Conservation (phyloP, 2,888 invertebrate genomes). For the Plagiodera versicolora region DNA sequence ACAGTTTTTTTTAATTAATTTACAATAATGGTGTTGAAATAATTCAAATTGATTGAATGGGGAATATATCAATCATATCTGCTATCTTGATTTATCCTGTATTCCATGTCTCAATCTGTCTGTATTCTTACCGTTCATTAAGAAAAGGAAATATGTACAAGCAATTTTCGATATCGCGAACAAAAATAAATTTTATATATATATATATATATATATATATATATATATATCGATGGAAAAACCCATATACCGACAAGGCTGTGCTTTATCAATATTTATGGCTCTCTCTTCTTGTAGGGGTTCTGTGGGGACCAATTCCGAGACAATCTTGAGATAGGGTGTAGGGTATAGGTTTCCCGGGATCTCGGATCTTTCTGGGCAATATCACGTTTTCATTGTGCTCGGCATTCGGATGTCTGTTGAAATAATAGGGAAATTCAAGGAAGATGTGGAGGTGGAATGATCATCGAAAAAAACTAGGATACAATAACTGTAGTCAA, state of each 20-base stretch:
- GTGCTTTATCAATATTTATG: conserved; percentile 18
- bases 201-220: conserved; percentile 23
- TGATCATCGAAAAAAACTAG: neutral
- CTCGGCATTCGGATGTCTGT: neutral
- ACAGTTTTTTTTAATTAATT: too few relatives aligned
- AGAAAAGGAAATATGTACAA: conserved; percentile 4
- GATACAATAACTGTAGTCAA: neutral
- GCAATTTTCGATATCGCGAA: conserved; percentile 14
- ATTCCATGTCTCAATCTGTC: too few relatives aligned
- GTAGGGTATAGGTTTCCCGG: conserved; percentile 2
- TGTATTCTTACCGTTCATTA: too few relatives aligned
- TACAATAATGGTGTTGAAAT: too few relatives aligned
- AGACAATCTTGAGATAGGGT: conserved; percentile 20
- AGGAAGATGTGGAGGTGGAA: neutral
- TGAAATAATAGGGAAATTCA: neutral
- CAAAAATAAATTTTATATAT: conserved; percentile 22
- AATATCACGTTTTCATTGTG: neutral
- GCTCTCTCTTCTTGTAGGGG: conserved; percentile 9
- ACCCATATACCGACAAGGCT: neutral
- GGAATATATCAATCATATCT: too few relatives aligned
- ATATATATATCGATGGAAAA: conserved; percentile 10
- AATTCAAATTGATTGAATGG: too few relatives aligned
- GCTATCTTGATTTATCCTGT: too few relatives aligned
- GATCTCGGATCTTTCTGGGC: neutral
- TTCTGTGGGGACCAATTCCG: conserved; percentile 21